phyloP scores from a whole-genome alignment of 2,797 vertebrate species.

The Brachyrhaphis roseni region DNA sequence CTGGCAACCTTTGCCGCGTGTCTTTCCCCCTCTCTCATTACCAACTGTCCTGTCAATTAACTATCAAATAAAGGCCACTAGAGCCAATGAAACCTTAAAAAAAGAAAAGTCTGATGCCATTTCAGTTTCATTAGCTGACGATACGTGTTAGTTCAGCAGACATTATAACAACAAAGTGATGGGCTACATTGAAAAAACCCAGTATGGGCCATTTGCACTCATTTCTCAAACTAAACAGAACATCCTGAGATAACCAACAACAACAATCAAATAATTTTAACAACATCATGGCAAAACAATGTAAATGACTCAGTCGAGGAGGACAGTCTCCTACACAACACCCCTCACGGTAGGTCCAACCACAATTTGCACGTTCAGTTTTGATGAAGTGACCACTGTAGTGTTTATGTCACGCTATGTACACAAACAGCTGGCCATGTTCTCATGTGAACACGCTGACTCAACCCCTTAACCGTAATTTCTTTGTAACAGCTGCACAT shows the following conservation, averaged over 20 bases:
- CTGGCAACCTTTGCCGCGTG: no score
- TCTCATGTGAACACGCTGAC: slow-evolving; percentile 54
- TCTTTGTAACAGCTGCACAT: slow-evolving; percentile 61
- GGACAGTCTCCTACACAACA: background rate
- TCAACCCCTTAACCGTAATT: slow-evolving; percentile 57
- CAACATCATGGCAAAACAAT: background rate
- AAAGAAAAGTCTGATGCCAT: no score
- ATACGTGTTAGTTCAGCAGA: background rate
- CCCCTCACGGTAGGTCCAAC: slow-evolving; percentile 10
- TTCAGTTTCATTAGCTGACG: background rate
- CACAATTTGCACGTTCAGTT: slow-evolving; percentile 41
- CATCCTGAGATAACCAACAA: background rate
- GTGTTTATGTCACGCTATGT: slow-evolving; percentile 11
- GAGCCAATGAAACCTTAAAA: no score
- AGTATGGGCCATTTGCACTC: background rate
- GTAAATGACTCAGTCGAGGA: background rate
- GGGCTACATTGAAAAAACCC: background rate
- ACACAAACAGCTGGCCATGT: slow-evolving; percentile 27
- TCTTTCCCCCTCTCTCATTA: no score
- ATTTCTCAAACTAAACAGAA: background rate
- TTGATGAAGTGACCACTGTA: slow-evolving; percentile 43
- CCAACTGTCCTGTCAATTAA: no score
- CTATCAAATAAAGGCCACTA: no score
- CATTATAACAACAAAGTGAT: slow-evolving; percentile 1
- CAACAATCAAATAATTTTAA: background rate